phyloP scores from a whole-genome alignment of 2,888 invertebrate genomes.

The Abrostola triplasia region DNA sequence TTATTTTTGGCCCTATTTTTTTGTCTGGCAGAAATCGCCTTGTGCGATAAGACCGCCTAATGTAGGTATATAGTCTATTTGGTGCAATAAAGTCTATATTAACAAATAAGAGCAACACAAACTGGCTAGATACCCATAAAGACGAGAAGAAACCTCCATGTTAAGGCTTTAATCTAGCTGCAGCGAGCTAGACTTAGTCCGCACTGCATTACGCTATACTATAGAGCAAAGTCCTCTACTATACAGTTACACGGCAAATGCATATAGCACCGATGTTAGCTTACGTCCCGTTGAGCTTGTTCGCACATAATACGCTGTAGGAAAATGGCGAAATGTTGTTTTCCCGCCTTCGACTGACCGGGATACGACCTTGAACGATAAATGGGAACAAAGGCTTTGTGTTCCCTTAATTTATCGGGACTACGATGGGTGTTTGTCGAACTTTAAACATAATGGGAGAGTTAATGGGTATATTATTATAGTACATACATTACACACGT shows the following conservation, averaged over 20 bases:
- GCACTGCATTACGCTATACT: constrained; percentile 37
- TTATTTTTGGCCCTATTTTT: too few species aligned
- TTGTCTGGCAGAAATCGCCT: too few species aligned
- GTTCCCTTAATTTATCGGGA: constrained; percentile 14
- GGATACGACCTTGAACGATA: constrained; percentile 46
- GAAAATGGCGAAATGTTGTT: constrained; percentile 75
- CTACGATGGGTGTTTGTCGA: constrained; percentile 7
- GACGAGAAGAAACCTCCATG: background rate
- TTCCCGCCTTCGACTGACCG: constrained; percentile 61
- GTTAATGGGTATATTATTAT: too few species aligned
- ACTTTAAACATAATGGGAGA: background rate
- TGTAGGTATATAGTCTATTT: too few species aligned
- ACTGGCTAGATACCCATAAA: background rate
- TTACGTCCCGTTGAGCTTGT: constrained; percentile 54
- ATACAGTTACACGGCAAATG: constrained; percentile 56
- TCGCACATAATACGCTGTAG: constrained; percentile 58
- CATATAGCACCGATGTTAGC: constrained; percentile 57
- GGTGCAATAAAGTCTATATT: too few species aligned
- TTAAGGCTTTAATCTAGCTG: constrained; percentile 14
- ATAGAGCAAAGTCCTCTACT: constrained; percentile 53
- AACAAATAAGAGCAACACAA: background rate
- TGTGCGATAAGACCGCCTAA: too few species aligned
- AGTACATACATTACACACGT: too few species aligned
- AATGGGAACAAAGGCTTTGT: constrained; percentile 26
- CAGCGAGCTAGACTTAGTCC: constrained; percentile 33